phyloP scores from a whole-genome alignment of 2,888 invertebrate species.

The Agrotis ipsilon region DNA sequence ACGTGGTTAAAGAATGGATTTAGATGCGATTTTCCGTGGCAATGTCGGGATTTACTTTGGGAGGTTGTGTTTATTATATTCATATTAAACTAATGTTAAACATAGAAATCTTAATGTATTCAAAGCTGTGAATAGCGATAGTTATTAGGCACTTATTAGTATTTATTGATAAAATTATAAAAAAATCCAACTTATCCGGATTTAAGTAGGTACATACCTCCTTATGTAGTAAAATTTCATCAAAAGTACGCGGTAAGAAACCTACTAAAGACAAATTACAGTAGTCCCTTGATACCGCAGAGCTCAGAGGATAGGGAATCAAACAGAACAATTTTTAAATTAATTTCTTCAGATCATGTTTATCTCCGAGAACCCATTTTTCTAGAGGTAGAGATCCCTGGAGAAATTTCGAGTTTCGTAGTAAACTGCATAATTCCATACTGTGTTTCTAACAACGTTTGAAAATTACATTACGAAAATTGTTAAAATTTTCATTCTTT shows the following conservation, averaged over 20 bases:
- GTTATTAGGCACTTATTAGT: too few species aligned
- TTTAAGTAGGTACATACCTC: constrained; percentile 10
- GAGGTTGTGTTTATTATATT: not conserved
- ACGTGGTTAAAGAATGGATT: not conserved
- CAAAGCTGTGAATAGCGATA: too few species aligned
- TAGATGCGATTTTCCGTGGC: not conserved
- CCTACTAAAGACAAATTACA: constrained; percentile 42
- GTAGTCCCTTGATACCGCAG: constrained; percentile 35
- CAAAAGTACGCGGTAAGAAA: constrained; percentile 23
- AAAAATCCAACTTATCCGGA: not conserved
- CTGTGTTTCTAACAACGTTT: constrained; percentile 41
- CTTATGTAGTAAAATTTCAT: constrained; percentile 29
- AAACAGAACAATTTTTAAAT: constrained; percentile 55
- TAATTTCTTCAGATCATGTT: constrained; percentile 64
- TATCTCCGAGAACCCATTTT: constrained; percentile 62
- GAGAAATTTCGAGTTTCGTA: constrained; percentile 65
- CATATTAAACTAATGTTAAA: too few species aligned
- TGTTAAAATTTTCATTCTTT: constrained; percentile 25
- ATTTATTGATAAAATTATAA: constrained; percentile 15
- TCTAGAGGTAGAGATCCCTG: constrained; percentile 56
- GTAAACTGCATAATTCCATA: constrained; percentile 62
- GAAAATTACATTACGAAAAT: constrained; percentile 50
- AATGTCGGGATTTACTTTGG: not conserved
- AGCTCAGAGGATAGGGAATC: constrained; percentile 37
- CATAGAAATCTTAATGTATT: too few species aligned